phyloP scores from a whole-genome alignment of 2,113 vertebrate species.

The Albula goreensis region DNA sequence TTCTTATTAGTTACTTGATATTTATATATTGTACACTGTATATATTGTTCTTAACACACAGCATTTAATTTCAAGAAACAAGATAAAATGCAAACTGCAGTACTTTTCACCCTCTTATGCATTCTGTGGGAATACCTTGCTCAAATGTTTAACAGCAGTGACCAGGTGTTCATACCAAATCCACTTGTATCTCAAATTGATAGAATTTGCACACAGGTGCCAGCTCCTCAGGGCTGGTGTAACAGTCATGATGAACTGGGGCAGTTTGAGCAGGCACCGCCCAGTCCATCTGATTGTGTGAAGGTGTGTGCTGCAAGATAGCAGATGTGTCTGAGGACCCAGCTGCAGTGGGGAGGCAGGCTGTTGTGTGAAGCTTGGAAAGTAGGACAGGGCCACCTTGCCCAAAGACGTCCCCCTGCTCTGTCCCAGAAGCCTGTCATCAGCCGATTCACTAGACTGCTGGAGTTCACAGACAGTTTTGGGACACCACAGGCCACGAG shows the following conservation, averaged over 20 bases:
- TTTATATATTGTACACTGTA: too few species aligned
- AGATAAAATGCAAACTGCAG: too few species aligned
- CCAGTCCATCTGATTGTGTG: too few species aligned
- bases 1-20: too few species aligned
- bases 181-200: too few species aligned
- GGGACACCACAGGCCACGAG: slow-evolving; percentile 43
- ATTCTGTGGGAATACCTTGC: not conserved
- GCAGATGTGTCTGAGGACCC: not conserved
- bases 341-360: not conserved
- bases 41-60: too few species aligned
- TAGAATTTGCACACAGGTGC: not conserved
- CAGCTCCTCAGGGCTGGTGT: not conserved
- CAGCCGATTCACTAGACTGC: not conserved
- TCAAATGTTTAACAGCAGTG: too few species aligned
- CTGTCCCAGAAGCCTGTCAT: not conserved
- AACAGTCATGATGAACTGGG: not conserved
- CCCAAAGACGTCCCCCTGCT: slow-evolving; percentile 42
- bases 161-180: too few species aligned
- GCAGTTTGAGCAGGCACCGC: not conserved
- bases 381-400: slow-evolving; percentile 63
- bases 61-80: too few species aligned
- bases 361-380: slow-evolving; percentile 11
- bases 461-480: slow-evolving; percentile 48
- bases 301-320: not conserved
- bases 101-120: not conserved